Conservation (phyloP, 2,113 vertebrate genomes). For the Capreolus pygargus region DNA sequence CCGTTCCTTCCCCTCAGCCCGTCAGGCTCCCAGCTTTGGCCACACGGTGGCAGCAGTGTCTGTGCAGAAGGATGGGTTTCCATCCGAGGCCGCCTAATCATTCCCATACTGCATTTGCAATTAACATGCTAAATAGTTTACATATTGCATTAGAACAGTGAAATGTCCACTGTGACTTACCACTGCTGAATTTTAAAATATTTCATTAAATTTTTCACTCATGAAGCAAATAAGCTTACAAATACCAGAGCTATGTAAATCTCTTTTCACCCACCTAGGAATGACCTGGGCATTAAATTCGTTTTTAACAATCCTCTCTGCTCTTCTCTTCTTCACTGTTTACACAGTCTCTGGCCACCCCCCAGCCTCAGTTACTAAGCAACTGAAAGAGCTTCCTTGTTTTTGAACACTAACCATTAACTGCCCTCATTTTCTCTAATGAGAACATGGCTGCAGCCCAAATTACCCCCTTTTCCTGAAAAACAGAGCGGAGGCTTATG, state of each 20-base stretch:
- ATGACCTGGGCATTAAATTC: not conserved
- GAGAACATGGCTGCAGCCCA: conserved; percentile 24
- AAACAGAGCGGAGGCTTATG: conserved; percentile 1
- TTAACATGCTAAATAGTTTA: not conserved
- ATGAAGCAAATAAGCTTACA: not conserved
- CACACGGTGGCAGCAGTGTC: conserved; percentile 78
- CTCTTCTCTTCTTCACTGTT: not conserved
- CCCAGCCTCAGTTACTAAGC: conserved; percentile 48
- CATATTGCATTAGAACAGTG: not conserved
- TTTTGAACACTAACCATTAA: not conserved
- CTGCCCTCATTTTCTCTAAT: conserved; percentile 25
- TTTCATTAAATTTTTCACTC: conserved; percentile 14
- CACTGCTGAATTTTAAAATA: conserved; percentile 6
- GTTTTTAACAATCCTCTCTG: not conserved
- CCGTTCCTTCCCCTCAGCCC: accelerated
- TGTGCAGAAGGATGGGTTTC: not conserved
- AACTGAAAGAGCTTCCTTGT: conserved; percentile 4
- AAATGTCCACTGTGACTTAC: not conserved
- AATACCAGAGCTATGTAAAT: not conserved
- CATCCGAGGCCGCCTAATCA: not conserved
- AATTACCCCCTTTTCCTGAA: conserved; percentile 43
- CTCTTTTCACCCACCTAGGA: not conserved
- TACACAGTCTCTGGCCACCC: not conserved
- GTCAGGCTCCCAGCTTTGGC: not conserved
- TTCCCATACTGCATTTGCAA: not conserved